Evolutionary conservation across 2,113 vertebrate species (phyloP).

Genomic region (Macroglossus sobrinus): DNA sequence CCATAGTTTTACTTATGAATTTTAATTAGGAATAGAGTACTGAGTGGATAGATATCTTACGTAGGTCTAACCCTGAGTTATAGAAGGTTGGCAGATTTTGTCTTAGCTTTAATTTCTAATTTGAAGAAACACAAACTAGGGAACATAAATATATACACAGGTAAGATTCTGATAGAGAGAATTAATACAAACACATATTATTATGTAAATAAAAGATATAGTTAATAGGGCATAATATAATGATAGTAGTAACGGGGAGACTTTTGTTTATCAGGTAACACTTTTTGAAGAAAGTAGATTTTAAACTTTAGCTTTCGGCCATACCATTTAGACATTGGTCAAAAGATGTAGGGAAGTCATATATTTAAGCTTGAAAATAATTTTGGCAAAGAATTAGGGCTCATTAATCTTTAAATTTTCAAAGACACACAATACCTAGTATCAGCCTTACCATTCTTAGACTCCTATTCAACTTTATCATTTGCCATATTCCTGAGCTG

Average conservation of each 20-base stretch:
- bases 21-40: not conserved
- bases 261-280: not conserved
- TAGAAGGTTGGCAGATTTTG: not conserved
- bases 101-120: conserved; percentile 31
- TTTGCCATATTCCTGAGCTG: not conserved
- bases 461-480: not conserved
- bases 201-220: not conserved
- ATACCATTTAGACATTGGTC: not conserved
- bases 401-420: not conserved
- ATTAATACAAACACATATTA: not conserved
- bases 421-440: not conserved
- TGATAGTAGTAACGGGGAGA: not conserved
- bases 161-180: not conserved
- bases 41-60: conserved; percentile 23
- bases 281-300: not conserved
- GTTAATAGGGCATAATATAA: not conserved
- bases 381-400: not conserved
- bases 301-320: not conserved
- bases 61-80: not conserved
- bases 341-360: not conserved
- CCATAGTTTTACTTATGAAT: not conserved
- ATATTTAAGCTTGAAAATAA: not conserved
- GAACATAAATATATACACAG: not conserved
- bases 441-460: not conserved
- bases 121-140: not conserved